Conservation (phyloP, 2,797 vertebrate genomes). For the Babyrousa celebensis region DNA sequence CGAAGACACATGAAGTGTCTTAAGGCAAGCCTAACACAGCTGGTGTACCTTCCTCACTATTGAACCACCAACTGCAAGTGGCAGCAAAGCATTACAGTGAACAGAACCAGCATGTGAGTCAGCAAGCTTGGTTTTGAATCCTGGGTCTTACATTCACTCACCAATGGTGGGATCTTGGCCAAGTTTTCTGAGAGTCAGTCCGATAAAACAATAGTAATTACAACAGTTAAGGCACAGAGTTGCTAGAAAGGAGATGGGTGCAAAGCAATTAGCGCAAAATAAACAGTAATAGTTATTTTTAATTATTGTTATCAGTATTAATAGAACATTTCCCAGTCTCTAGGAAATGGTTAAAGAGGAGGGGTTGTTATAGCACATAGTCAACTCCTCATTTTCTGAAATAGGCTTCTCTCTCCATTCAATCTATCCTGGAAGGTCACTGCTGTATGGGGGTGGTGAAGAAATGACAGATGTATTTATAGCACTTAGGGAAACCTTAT, state of each 20-base stretch:
- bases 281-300: conserved; percentile 56
- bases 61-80: background rate
- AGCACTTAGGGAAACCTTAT: conserved; percentile 73
- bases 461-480: conserved; percentile 83
- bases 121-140: background rate
- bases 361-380: background rate
- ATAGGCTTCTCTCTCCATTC: conserved; percentile 71
- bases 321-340: background rate
- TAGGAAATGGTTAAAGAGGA: background rate
- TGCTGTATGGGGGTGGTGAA: conserved; percentile 41
- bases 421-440: conserved; percentile 79
- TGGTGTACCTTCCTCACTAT: background rate
- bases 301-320: conserved; percentile 40
- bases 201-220: conserved; percentile 32
- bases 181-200: conserved; percentile 34
- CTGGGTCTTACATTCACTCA: background rate
- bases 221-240: background rate
- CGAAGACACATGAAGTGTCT: background rate
- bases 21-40: background rate
- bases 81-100: background rate
- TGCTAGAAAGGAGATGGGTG: background rate
- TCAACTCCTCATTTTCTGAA: conserved; percentile 68
- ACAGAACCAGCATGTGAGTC: background rate
- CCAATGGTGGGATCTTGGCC: background rate
- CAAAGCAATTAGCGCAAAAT: conserved; percentile 28